Evolutionary conservation across 2,113 vertebrate genomes (phyloP), one percentile per base, ranked within the genome.

Genomic region (Tachysurus vachellii): DNA sequence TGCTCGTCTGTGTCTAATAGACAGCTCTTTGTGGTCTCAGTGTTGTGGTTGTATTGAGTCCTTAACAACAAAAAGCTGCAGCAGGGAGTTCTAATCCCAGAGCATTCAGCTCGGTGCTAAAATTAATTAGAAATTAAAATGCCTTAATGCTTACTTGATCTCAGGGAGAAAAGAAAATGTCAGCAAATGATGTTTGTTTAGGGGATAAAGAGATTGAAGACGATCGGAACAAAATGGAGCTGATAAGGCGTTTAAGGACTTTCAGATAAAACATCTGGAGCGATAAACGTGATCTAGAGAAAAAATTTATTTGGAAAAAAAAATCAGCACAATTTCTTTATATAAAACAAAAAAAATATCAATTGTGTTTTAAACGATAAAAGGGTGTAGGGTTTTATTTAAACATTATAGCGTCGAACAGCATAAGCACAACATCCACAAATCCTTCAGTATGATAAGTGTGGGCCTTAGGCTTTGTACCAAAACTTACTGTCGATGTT

Each of bases 101-200:
- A 83, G 85, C 86, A 90, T 90, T 91, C 85, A 91, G 84, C 31
- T 87, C 83, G 71, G 85, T 66, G 68, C 81, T 91, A 89, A 90
- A 92, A 90, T 89, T 90, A 91, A 92, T 92, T 92, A 90, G 81
- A 85, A 91, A 90, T 90, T 80, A 85, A 90, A 91, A 91, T 89
- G 87, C 83, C 88, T 90, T 90, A 91, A 91, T 91, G 88, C 86
- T 91, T 89, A 90, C 89, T 90, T 89, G 87, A 92, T 85, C 87
- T 89, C 90, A 64, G 76, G 50, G 88, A 87, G 86, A 85, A 79
- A 85, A 86, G 82, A 85, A 84, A 90, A 89, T 91, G 87, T 85
- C 90, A 90, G 84, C 88, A 88, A 90, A 89, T 90, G 59, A 84
- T 87, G 83, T 90, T 89, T 88, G 82, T 91, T 89, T 88, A 88